A percentile compares a stretch with the other conserved stretches of the same genome.
phyloP scores from a whole-genome alignment of 2,888 invertebrate species.

The Melikaiella ostensackeni region DNA sequence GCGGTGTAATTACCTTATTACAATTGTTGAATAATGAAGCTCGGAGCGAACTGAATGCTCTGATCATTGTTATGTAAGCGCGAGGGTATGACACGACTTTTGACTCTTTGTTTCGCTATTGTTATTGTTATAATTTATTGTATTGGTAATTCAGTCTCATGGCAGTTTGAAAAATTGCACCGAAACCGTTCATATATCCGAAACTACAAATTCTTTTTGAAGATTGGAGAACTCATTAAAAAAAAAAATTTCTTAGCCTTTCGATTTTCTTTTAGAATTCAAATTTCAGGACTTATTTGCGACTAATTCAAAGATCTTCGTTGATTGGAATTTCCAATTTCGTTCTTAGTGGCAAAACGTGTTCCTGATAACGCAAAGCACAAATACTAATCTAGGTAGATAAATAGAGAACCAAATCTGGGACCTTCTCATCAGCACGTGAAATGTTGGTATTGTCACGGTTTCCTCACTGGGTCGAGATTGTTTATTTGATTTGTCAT shows the following conservation, averaged over 20 bases:
- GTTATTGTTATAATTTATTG: not conserved
- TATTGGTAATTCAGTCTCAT: not conserved
- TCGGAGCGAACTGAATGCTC: not conserved
- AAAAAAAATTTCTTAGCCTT: too few relatives aligned
- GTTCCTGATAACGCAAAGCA: not conserved
- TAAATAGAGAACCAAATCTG: not conserved
- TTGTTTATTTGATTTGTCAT: conserved; percentile 21
- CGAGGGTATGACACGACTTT: not conserved
- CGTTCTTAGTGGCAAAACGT: not conserved
- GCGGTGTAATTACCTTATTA: conserved; percentile 15
- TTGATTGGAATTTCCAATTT: not conserved
- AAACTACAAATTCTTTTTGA: too few relatives aligned
- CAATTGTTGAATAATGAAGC: conserved; percentile 8
- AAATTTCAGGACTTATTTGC: too few relatives aligned
- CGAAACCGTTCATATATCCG: not conserved
- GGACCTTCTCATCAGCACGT: not conserved
- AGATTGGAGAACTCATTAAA: too few relatives aligned
- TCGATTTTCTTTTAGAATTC: too few relatives aligned
- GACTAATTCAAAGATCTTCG: not conserved
- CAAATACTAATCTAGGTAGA: conserved; percentile 1
- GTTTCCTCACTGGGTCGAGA: not conserved
- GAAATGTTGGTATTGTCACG: not conserved
- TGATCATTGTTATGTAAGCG: not conserved
- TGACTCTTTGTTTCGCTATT: not conserved
- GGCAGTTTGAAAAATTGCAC: not conserved